Evolutionary conservation across 2,113 vertebrate species (phyloP).

Genomic region (Pelvicachromis taeniatus): DNA sequence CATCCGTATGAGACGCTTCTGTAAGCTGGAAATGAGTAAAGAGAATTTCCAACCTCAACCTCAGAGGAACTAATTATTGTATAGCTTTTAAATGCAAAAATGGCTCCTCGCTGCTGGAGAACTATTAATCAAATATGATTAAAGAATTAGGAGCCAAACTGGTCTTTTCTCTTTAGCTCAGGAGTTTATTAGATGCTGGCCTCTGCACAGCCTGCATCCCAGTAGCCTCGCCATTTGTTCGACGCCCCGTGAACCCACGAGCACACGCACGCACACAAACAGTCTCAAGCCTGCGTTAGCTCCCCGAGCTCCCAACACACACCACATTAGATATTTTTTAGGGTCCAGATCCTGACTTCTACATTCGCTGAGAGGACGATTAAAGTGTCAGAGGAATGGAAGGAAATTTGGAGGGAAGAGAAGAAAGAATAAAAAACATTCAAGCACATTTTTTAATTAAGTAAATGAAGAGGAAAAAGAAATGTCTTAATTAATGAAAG

Average conservation of each 20-base stretch:
- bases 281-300: conserved; percentile 1
- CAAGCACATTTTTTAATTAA: conserved; percentile 72
- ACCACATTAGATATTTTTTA: conserved; percentile 34
- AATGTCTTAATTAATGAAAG: conserved; percentile 70
- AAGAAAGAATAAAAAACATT: conserved; percentile 59
- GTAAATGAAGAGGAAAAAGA: conserved; percentile 67
- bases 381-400: conserved; percentile 54
- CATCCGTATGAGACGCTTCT: conserved; percentile 43
- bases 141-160: conserved; percentile 60
- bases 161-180: conserved; percentile 30
- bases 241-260: neutral
- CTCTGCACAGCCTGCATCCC: conserved; percentile 9
- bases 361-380: conserved; percentile 11
- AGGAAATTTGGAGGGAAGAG: conserved; percentile 71
- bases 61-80: conserved; percentile 76
- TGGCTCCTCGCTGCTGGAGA: conserved; percentile 35
- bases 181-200: conserved; percentile 22
- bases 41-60: conserved; percentile 55
- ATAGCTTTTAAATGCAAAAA: conserved; percentile 68
- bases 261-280: neutral
- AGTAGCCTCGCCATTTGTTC: conserved; percentile 3
- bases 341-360: conserved; percentile 32
- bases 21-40: conserved; percentile 47
- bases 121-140: conserved; percentile 71
- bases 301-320: conserved; percentile 59